Percentiles rank a stretch among this genome's conserved stretches.
phyloP scores from a whole-genome alignment of 2,888 invertebrate genomes.

The Leptopterna dolabrata region DNA sequence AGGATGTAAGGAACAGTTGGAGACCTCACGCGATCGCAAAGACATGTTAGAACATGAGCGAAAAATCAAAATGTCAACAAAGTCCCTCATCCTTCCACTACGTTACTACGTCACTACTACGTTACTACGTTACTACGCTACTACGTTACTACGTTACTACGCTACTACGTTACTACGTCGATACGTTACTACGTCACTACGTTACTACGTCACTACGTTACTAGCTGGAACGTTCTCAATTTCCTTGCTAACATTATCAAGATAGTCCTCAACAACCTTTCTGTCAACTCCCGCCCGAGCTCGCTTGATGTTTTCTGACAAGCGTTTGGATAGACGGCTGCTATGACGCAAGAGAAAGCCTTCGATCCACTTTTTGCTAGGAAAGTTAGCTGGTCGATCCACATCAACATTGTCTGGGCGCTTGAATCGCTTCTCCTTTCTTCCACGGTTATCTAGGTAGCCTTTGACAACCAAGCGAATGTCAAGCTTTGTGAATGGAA shows the following conservation, averaged over 20 bases:
- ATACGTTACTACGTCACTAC: too few species aligned
- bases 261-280: neutral
- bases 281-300: neutral
- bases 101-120: too few species aligned
- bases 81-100: too few species aligned
- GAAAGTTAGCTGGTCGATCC: too few species aligned
- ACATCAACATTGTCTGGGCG: too few species aligned
- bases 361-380: neutral
- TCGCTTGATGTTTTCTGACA: neutral
- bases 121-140: too few species aligned
- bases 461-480: neutral
- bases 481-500: neutral
- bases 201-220: too few species aligned
- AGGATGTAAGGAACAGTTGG: neutral
- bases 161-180: too few species aligned
- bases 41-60: neutral
- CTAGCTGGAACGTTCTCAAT: neutral
- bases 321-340: neutral
- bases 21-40: neutral
- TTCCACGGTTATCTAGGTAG: conserved; percentile 10
- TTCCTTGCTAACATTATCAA: neutral
- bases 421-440: too few species aligned
- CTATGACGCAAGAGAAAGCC: too few species aligned
- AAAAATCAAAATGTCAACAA: neutral
- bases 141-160: too few species aligned